Evolutionary conservation across 2,888 invertebrate species (phyloP).

Genomic region (Mystacides longicornis): DNA sequence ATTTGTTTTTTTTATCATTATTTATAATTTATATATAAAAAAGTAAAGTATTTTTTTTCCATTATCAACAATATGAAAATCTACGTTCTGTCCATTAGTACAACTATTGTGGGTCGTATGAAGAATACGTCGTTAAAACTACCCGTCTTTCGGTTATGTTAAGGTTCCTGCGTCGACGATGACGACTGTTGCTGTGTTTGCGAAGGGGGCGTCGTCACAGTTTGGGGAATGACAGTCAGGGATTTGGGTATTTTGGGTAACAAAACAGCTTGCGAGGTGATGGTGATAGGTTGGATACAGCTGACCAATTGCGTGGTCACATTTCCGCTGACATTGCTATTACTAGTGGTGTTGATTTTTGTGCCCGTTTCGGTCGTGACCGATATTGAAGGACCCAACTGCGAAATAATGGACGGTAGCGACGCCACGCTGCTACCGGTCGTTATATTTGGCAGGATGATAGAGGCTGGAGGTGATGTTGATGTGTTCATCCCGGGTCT

Average conservation of each 20-base stretch:
- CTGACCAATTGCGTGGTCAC: constrained; percentile 26
- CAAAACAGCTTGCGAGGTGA: constrained; percentile 39
- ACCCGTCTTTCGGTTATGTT: constrained; percentile 12
- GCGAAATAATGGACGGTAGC: constrained; percentile 22
- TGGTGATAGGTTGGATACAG: constrained; percentile 3
- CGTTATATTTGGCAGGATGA: not conserved
- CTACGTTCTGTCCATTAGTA: not conserved
- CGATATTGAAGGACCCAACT: constrained; percentile 36
- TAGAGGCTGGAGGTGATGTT: constrained; percentile 28
- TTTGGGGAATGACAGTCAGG: constrained; percentile 70
- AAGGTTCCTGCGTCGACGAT: constrained; percentile 22
- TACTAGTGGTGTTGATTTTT: constrained; percentile 27
- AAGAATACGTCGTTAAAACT: no score
- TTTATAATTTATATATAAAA: constrained; percentile 10
- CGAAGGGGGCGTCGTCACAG: constrained; percentile 16
- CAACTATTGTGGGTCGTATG: no score
- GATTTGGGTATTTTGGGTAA: constrained; percentile 77
- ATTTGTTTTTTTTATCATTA: constrained; percentile 17
- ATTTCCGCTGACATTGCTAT: constrained; percentile 16
- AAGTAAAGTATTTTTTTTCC: constrained; percentile 15
- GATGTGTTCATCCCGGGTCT: constrained; percentile 30
- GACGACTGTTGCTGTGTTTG: constrained; percentile 8
- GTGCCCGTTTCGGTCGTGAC: constrained; percentile 35
- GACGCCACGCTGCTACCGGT: constrained; percentile 6
- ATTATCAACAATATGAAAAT: not conserved